phyloP scores from a whole-genome alignment of 2,888 invertebrate species.

The Apodemia hepburni region DNA sequence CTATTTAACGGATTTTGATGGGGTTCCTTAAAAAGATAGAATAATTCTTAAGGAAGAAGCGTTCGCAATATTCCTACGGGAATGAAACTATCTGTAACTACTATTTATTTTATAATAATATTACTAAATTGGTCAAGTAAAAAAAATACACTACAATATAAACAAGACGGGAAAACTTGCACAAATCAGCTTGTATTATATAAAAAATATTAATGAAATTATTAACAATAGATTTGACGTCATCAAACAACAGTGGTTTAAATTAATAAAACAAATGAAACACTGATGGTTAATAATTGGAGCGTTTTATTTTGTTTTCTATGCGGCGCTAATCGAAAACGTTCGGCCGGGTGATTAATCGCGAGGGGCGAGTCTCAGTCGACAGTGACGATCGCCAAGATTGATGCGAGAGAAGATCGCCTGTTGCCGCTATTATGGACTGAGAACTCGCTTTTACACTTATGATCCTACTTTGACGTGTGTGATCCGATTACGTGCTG shows the following conservation, averaged over 20 bases:
- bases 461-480: constrained; percentile 26
- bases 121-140: too few species aligned
- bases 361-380: constrained; percentile 57
- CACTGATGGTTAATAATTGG: constrained; percentile 50
- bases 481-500: constrained; percentile 25
- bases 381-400: constrained; percentile 68
- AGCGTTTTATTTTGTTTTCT: constrained; percentile 48
- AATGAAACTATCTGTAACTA: too few species aligned
- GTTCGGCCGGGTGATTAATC: constrained; percentile 66
- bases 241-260: constrained; percentile 7
- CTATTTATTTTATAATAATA: too few species aligned
- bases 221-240: constrained; percentile 5
- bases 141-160: too few species aligned
- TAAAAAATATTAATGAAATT: background rate
- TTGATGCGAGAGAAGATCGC: constrained; percentile 50
- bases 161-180: background rate
- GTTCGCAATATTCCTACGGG: too few species aligned
- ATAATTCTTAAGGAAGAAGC: too few species aligned
- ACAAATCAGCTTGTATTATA: background rate
- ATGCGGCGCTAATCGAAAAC: constrained; percentile 73
- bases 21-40: too few species aligned
- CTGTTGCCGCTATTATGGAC: constrained; percentile 50
- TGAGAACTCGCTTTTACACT: constrained; percentile 39
- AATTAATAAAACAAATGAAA: constrained; percentile 21
- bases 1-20: too few species aligned